phyloP scores from a whole-genome alignment of 53 echinoderm and acorn worm genomes.

The Apostichopus leukothele region DNA sequence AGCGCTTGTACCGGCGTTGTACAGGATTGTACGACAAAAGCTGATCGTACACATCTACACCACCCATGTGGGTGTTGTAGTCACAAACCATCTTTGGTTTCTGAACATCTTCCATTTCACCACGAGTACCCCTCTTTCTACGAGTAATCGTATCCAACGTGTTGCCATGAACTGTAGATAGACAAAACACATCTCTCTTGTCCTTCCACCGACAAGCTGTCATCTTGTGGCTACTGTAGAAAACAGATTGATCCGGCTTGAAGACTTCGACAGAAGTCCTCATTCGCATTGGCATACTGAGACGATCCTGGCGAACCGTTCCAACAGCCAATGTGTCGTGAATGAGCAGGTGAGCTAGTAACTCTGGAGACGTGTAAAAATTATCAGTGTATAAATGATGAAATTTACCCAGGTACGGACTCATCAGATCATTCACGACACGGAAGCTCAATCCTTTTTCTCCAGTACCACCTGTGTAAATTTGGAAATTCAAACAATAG shows the following conservation, averaged over 20 bases:
- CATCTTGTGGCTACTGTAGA: conserved; percentile 17
- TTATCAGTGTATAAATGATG: conserved; percentile 33
- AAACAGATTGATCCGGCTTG: conserved; percentile 17
- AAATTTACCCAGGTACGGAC: conserved; percentile 15
- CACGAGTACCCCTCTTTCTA: conserved; percentile 6
- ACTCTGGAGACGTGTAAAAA: conserved; percentile 28
- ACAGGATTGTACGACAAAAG: conserved; percentile 10
- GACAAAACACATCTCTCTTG: conserved; percentile 41
- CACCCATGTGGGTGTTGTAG: conserved; percentile 28
- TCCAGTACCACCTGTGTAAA: conserved; percentile 46
- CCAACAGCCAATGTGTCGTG: conserved; percentile 45
- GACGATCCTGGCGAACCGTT: conserved; percentile 27
- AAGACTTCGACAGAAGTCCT: not conserved
- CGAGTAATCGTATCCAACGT: not conserved
- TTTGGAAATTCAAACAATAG: conserved; percentile 15
- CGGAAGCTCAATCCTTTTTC: conserved; percentile 43
- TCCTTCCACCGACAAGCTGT: conserved; percentile 48
- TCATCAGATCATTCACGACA: conserved; percentile 43
- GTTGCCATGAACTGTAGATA: conserved; percentile 46
- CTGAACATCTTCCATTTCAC: not conserved
- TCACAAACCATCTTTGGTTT: not conserved
- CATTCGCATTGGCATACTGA: conserved; percentile 13
- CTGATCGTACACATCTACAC: conserved; percentile 29
- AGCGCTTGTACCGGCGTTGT: conserved; percentile 12
- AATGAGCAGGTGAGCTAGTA: conserved; percentile 16